Percentiles rank a stretch among this genome's conserved stretches.
Evolutionary conservation across 2,797 vertebrate genomes (phyloP).

Genomic region (Bucorvus abyssinicus): DNA sequence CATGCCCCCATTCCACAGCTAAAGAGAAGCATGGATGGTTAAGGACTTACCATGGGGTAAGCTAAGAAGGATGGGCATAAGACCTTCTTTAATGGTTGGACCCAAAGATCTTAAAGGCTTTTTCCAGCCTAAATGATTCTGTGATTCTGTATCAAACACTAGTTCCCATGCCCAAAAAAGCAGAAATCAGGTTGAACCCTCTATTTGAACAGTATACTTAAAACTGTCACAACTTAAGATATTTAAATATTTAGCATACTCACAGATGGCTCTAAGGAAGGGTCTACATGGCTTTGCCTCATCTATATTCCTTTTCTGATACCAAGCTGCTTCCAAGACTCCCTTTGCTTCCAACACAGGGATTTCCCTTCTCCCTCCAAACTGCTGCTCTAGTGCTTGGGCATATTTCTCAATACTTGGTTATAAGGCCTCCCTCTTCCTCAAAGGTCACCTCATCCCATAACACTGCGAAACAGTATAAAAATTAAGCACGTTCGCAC

Average conservation of each 20-base stretch:
- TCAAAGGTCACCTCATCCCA: background rate
- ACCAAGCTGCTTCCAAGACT: background rate
- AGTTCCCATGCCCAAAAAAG: background rate
- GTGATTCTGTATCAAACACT: background rate
- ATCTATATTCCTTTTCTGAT: background rate
- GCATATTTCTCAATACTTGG: background rate
- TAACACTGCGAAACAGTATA: background rate
- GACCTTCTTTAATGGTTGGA: background rate
- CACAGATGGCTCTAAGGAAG: background rate
- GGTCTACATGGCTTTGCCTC: background rate
- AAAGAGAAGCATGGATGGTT: background rate
- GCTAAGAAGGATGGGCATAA: background rate
- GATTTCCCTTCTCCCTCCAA: background rate
- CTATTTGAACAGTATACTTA: background rate
- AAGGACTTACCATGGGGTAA: rapidly evolving
- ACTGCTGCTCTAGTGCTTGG: background rate
- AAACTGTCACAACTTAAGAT: background rate
- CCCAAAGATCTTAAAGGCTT: background rate
- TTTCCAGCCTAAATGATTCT: background rate
- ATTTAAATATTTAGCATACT: background rate
- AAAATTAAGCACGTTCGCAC: background rate
- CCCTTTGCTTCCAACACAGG: background rate
- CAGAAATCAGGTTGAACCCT: background rate
- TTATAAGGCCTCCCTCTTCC: background rate
- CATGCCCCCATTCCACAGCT: background rate